Base-by-base conservation (phyloP, 2,113 vertebrate species). In the Dunckerocampus dactyliophorus region DNA sequence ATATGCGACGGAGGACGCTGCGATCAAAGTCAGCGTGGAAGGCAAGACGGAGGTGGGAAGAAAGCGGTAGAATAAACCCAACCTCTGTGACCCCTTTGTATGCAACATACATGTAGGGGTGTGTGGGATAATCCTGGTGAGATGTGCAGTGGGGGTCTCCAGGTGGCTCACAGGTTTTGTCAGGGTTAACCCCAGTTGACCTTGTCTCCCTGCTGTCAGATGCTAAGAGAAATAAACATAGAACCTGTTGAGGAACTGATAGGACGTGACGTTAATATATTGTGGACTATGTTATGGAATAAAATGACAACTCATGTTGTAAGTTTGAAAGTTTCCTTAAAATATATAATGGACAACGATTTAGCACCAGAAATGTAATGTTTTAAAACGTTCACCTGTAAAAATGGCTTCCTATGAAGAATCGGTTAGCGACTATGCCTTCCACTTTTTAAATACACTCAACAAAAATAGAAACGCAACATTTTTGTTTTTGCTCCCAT, bases 181-280 rank as follows among this genome's bases (percentile, higher is more conserved):
- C 66, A 45, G 77, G 67, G 76, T 86, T 84, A 87, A 89, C 86
- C 87, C 82, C 65, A 63, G 67, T 73, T 87, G 81, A 89, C 82
- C 82, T 71, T 80, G n/a, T 21, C 37, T 56, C 34, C 11, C 17
- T 14, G 54, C 37, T 56, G 12, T 56, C 37, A 39, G 11, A 39
- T 11, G 8, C 34, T 21, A 24, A 54, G 9, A 19, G 17, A 39
- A 17, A n/a, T 37, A 39, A 34, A 37, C 13, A 42, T 15, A 56
- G 55, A 63, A 70, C 64, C 62, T 77, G 59, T 77, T 68, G 59
- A 69, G 66, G 59, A 83, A 56, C n/a, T 56, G 31, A 19, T 8
- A 9, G 17, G 34, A 21, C 2, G n/a, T 42, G 12, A 56, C 6
- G 3, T 43, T 39, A 1, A 56, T 15, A 56, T 56, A 14, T 8